phyloP scores from a whole-genome alignment of 2,113 vertebrate genomes.

The Lipophrys pholis region DNA sequence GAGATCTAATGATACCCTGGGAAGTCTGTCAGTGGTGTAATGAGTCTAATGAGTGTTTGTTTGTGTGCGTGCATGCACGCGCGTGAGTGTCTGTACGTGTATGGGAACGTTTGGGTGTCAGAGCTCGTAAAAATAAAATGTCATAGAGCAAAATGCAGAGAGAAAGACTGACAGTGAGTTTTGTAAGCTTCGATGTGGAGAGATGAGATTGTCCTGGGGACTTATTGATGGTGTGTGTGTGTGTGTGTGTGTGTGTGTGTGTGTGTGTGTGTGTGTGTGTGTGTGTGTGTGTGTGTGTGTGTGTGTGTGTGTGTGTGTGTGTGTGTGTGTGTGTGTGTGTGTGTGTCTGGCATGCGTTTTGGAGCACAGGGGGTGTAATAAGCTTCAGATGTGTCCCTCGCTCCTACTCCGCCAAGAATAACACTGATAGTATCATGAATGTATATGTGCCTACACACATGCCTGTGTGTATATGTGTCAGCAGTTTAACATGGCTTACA shows the following conservation, averaged over 20 bases:
- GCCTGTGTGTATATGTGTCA: neutral
- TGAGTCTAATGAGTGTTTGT: constrained; percentile 47
- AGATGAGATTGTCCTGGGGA: constrained; percentile 16
- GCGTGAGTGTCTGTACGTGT: constrained; percentile 10
- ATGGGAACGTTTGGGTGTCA: constrained; percentile 47
- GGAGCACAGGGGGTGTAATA: constrained; percentile 64
- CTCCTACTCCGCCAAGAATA: constrained; percentile 45
- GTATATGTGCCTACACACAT: neutral
- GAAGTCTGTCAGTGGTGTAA: constrained; percentile 55
- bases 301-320: no score
- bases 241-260: no score
- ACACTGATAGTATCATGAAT: constrained; percentile 31
- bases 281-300: neutral
- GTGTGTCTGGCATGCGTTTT: constrained; percentile 25
- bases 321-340: no score
- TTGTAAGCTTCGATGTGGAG: constrained; percentile 24
- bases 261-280: no score
- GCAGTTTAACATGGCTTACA: constrained; percentile 41
- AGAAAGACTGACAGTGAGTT: constrained; percentile 14
- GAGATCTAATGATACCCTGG: constrained; percentile 68
- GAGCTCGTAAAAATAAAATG: constrained; percentile 54
- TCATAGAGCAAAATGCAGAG: constrained; percentile 45
- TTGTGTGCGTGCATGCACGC: constrained; percentile 6
- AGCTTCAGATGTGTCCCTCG: constrained; percentile 68
- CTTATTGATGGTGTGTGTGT: constrained; percentile 3